Conservation (phyloP, 2,888 invertebrate genomes). For the Thereva nobilitata region DNA sequence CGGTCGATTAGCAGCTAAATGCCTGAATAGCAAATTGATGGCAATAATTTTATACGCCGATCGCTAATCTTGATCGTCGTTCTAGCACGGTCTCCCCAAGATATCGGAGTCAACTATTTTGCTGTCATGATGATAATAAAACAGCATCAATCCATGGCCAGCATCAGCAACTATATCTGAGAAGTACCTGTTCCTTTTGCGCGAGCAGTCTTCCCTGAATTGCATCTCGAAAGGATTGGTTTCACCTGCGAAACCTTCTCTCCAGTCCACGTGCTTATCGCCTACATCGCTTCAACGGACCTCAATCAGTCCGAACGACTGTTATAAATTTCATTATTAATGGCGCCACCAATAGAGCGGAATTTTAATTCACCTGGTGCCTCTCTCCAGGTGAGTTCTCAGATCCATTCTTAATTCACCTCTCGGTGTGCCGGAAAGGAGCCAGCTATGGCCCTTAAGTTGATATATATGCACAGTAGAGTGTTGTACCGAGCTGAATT, state of each 20-base stretch:
- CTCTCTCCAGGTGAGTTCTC: no score
- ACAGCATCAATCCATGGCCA: constrained; percentile 28
- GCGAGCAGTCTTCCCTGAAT: constrained; percentile 2
- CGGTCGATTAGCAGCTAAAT: no score
- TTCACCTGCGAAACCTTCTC: constrained; percentile 7
- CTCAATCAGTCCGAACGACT: constrained; percentile 21
- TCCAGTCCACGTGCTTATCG: constrained; percentile 21
- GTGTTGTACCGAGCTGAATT: constrained; percentile 9
- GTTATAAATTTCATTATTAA: constrained; percentile 38
- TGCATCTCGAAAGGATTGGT: constrained; percentile 1
- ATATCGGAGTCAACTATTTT: constrained; percentile 19
- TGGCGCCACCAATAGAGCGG: constrained; percentile 33
- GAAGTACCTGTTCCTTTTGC: constrained; percentile 4
- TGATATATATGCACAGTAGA: constrained; percentile 6
- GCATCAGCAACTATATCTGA: neutral
- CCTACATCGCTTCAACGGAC: constrained; percentile 18
- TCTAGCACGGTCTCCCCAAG: neutral
- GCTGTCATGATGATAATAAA: constrained; percentile 25
- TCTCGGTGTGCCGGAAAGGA: neutral
- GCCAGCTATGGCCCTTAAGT: constrained; percentile 8
- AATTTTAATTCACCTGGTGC: constrained; percentile 24
- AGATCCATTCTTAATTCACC: neutral
- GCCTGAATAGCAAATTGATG: no score
- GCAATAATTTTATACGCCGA: neutral
- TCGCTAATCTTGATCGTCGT: constrained; percentile 17